A percentile compares a stretch with the other conserved stretches of the same genome.
Evolutionary conservation across 2,113 vertebrate species (phyloP).

Genomic region (Cynocephalus volans): DNA sequence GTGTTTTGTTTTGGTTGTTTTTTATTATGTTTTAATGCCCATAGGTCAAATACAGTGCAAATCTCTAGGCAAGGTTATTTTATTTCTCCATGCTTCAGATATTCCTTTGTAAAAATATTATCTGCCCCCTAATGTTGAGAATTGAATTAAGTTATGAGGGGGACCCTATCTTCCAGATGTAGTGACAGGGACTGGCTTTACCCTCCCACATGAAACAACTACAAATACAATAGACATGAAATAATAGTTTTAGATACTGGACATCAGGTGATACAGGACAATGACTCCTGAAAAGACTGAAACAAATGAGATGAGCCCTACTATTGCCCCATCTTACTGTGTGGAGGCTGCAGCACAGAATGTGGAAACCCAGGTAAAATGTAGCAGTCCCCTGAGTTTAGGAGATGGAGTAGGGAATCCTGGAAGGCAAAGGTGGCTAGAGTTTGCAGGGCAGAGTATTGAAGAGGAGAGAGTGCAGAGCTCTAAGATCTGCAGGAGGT

Average conservation of each 20-base stretch:
- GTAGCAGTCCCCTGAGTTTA: background rate
- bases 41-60: background rate
- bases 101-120: background rate
- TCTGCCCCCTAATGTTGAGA: background rate
- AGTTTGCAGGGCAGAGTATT: background rate
- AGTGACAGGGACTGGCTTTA: background rate
- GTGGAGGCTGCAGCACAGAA: background rate
- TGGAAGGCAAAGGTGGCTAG: background rate
- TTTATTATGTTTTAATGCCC: background rate
- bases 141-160: background rate
- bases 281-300: background rate
- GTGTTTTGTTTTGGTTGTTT: background rate
- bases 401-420: background rate
- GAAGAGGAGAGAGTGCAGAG: background rate
- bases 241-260: background rate
- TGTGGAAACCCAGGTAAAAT: background rate
- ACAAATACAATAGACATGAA: background rate
- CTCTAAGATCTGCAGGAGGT: too few relatives aligned
- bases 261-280: background rate
- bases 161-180: background rate
- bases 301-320: background rate
- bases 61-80: background rate
- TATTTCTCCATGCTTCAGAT: slow-evolving; percentile 1
- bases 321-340: background rate
- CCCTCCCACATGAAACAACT: background rate